A percentile compares a stretch with the other conserved stretches of the same genome.
These are phyloP conservation scores for Platygyra sinensis DNA, from an alignment of 64 coral and sea anemone genomes.

Conservation along the genomic window DNA sequence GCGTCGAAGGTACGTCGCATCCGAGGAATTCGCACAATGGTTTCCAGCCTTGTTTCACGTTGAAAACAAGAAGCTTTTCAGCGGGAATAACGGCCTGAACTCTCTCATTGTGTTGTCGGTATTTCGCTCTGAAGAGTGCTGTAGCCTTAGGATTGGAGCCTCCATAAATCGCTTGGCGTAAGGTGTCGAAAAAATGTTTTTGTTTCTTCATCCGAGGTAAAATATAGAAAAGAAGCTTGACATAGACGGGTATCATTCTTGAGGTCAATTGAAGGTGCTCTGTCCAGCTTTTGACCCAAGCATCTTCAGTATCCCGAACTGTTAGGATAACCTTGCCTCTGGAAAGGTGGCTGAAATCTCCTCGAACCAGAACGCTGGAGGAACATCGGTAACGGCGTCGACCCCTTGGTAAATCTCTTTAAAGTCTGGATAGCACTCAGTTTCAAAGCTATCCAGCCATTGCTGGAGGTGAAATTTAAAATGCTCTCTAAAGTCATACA, in stretches of 20 bases:
- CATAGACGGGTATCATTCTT: too few species aligned
- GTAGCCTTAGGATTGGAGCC: background rate
- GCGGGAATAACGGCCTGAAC: conserved; percentile 1
- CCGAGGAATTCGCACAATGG: background rate
- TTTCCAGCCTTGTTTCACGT: background rate
- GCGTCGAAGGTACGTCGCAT: background rate
- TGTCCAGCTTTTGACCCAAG: conserved; percentile 13
- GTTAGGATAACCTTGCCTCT: conserved; percentile 15
- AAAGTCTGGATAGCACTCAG: background rate
- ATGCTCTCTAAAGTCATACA: conserved; percentile 8
- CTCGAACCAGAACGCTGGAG: conserved; percentile 7
- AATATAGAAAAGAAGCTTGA: background rate
- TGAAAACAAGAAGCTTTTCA: conserved; percentile 19
- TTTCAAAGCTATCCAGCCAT: conserved; percentile 12
- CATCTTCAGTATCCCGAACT: conserved; percentile 18
- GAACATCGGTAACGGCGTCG: conserved; percentile 20
- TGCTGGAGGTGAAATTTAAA: background rate
- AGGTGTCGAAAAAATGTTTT: background rate
- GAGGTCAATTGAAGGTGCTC: background rate
- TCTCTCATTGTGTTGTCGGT: conserved; percentile 8
- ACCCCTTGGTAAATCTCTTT: conserved; percentile 24
- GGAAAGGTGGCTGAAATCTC: conserved; percentile 5
- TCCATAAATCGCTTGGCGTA: background rate
- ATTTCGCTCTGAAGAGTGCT: background rate
- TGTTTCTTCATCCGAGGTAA: background rate